Percentiles rank a stretch among this genome's conserved stretches.
Evolutionary conservation across 2,797 vertebrate genomes (phyloP).

Genomic region (Lacerta bilineata): DNA sequence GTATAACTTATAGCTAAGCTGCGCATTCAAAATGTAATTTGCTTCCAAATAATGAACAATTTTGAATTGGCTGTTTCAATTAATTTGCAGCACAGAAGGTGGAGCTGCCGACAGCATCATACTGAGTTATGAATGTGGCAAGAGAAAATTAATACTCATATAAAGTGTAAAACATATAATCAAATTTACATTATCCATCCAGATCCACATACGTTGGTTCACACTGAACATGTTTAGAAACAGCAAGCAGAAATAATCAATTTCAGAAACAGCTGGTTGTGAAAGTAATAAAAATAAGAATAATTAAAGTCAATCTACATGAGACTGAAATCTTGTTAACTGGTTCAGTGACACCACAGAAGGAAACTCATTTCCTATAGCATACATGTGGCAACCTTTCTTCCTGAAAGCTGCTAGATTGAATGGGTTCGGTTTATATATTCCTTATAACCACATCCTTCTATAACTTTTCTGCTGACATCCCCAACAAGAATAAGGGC

Average conservation of each 20-base stretch:
- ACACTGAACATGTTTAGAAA: slow-evolving; percentile 11
- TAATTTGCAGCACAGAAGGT: slow-evolving; percentile 40
- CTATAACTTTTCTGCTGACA: no score
- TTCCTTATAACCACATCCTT: no score
- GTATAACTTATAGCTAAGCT: no score
- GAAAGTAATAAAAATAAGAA: slow-evolving; percentile 56
- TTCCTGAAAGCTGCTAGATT: slow-evolving; percentile 12
- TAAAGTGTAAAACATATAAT: no score
- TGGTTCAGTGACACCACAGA: slow-evolving; percentile 54
- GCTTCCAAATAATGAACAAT: slow-evolving; percentile 54
- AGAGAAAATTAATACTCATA: slow-evolving; percentile 21
- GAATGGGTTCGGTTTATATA: background rate
- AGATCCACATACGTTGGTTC: no score
- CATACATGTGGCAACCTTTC: slow-evolving; percentile 19
- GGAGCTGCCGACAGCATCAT: no score
- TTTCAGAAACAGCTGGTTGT: slow-evolving; percentile 51
- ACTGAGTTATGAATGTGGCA: slow-evolving; percentile 54
- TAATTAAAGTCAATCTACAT: slow-evolving; percentile 40
- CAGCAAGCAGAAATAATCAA: slow-evolving; percentile 55
- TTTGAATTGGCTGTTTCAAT: slow-evolving; percentile 59
- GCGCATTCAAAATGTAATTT: slow-evolving; percentile 42
- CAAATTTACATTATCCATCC: no score
- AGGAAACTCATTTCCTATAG: slow-evolving; percentile 15
- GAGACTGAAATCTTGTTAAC: slow-evolving; percentile 62
- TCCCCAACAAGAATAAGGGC: background rate